Evolutionary conservation across 1,140 invertebrate genomes (phyloP).

Genomic region (Aphaenogaster floridana): DNA sequence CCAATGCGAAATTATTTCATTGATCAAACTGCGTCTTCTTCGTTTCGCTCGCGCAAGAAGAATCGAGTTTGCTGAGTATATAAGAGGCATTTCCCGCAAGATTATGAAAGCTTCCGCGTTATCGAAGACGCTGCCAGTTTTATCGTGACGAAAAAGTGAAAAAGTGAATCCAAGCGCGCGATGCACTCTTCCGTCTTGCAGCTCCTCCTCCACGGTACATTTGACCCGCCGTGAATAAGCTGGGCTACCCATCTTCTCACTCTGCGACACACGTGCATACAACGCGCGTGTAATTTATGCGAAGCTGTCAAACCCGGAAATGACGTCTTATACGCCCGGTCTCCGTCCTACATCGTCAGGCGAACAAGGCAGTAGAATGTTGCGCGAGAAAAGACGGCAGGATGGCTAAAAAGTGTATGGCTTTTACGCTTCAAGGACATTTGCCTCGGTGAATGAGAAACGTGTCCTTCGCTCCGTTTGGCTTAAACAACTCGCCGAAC

Average conservation of each 20-base stretch:
- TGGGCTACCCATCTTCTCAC: slow-evolving; percentile 40
- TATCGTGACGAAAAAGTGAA: slow-evolving; percentile 50
- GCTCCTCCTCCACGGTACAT: neutral
- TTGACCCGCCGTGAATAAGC: slow-evolving; percentile 29
- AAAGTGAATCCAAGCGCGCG: slow-evolving; percentile 45
- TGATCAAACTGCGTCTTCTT: neutral
- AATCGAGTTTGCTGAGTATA: slow-evolving; percentile 44
- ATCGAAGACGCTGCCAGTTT: slow-evolving; percentile 42
- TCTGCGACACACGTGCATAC: slow-evolving; percentile 8
- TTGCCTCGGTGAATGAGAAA: slow-evolving; percentile 11
- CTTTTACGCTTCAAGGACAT: neutral
- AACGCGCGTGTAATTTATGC: slow-evolving; percentile 60
- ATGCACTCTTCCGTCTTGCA: slow-evolving; percentile 37
- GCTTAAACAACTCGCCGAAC: slow-evolving; percentile 40
- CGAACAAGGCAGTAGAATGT: slow-evolving; percentile 28
- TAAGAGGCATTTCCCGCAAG: slow-evolving; percentile 47
- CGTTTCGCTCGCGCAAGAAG: neutral
- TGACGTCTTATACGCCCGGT: slow-evolving; percentile 39
- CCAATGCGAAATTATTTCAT: neutral
- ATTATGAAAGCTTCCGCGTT: slow-evolving; percentile 47
- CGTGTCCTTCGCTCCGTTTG: slow-evolving; percentile 13
- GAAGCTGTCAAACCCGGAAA: slow-evolving; percentile 57
- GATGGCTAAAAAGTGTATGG: slow-evolving; percentile 26
- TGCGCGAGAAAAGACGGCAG: neutral
- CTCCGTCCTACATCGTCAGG: neutral